Percentiles rank a stretch among this genome's conserved stretches.
Evolutionary conservation across 1,140 invertebrate genomes (phyloP).

Genomic region (Drosophila murphyi): DNA sequence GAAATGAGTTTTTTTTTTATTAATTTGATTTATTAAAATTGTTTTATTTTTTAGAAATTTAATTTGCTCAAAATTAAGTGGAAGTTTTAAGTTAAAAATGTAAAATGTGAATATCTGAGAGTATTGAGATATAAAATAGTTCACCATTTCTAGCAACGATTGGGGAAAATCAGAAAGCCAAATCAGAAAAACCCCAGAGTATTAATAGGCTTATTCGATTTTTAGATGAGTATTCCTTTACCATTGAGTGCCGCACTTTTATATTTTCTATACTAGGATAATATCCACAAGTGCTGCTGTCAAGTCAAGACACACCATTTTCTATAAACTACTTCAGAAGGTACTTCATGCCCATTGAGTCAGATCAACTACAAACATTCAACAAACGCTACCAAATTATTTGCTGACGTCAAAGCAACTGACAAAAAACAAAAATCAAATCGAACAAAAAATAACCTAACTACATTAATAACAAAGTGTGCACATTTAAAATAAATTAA

Average conservation of each 20-base stretch:
- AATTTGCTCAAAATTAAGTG: too few relatives aligned
- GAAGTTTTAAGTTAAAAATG: too few relatives aligned
- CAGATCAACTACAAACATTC: not conserved
- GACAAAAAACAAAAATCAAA: slow-evolving; percentile 32
- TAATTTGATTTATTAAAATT: too few relatives aligned
- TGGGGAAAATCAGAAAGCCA: too few relatives aligned
- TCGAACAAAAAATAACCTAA: slow-evolving; percentile 5
- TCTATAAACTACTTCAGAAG: slow-evolving; percentile 23
- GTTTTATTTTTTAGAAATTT: too few relatives aligned
- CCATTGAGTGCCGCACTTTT: not conserved
- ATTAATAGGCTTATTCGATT: not conserved
- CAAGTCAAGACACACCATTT: slow-evolving; percentile 9
- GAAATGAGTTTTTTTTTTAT: too few relatives aligned
- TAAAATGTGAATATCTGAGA: too few relatives aligned
- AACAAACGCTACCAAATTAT: slow-evolving; percentile 31
- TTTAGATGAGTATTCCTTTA: not conserved
- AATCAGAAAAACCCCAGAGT: too few relatives aligned
- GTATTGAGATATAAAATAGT: too few relatives aligned
- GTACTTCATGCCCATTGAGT: slow-evolving; percentile 31
- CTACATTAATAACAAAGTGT: slow-evolving; percentile 34
- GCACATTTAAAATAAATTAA: slow-evolving; percentile 62
- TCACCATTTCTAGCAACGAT: too few relatives aligned
- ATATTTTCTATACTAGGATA: slow-evolving; percentile 1
- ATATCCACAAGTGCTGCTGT: slow-evolving; percentile 27
- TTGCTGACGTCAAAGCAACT: slow-evolving; percentile 63